Base-by-base conservation (phyloP, 1,140 invertebrate species). In the Metaphire vulgaris region DNA sequence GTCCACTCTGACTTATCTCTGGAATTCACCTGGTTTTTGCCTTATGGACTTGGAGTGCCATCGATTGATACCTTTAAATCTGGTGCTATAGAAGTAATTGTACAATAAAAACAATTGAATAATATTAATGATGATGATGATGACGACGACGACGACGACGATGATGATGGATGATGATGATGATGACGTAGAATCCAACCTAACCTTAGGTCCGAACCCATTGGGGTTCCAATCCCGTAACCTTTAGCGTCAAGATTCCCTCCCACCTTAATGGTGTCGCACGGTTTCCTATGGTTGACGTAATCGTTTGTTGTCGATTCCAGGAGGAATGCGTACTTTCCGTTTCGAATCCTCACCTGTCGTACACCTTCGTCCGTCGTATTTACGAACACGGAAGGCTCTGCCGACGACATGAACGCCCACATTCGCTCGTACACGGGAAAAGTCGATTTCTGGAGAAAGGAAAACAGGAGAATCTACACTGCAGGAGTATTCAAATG, bases 171-270 rank as follows among this genome's bases (percentile, higher is more conserved):
- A n/a, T n/a, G n/a, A n/a, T n/a, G n/a, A n/a, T n/a, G n/a, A n/a
- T n/a, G n/a, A n/a, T n/a, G n/a, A n/a, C n/a, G n/a, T n/a, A n/a
- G n/a, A n/a, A n/a, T n/a, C n/a, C n/a, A n/a, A n/a, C n/a, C n/a
- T n/a, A n/a, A 86, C 85, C 83, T 83, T 31, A 97, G 88, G 6
- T 92, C 91, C 1, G 95, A 97, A 77, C 92, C 92, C 41, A 94
- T 89, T 1, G 93, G 91, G 29, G 94, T 96, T 1, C 94, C 96
- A 65, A 98, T 91, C 29, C 94, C 96, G 85, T 96, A 98, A 77
- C 95, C 94, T 85, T 97, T 96, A 31, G 92, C 91, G 84, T 97
- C 95, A 77, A 97, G 89, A 87, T 95, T 92, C 79, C 92, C 89
- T 0, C 84, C 83, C 1, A 86, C 84, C 78, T 82, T 95, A 92